Evolutionary conservation across 2,888 invertebrate species (phyloP).

Genomic region (Tethea ocularis): DNA sequence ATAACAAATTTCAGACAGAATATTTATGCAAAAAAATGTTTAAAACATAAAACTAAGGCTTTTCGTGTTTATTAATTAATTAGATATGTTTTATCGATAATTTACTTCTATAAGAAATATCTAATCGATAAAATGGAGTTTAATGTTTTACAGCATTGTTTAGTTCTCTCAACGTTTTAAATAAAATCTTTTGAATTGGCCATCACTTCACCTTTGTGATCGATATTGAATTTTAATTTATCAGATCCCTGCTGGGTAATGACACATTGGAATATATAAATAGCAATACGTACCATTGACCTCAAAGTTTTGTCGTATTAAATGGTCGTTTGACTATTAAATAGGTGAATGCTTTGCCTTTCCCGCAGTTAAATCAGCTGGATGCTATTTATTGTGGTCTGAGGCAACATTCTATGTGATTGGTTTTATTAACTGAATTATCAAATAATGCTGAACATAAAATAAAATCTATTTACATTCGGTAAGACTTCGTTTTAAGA

Average conservation of each 20-base stretch:
- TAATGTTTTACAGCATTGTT: slow-evolving; percentile 46
- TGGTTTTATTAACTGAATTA: not conserved
- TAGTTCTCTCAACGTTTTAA: slow-evolving; percentile 43
- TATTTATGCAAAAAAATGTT: too few relatives aligned
- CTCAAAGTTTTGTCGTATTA: slow-evolving; percentile 63
- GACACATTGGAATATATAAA: slow-evolving; percentile 42
- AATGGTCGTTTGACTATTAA: slow-evolving; percentile 45
- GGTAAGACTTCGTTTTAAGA: too few relatives aligned
- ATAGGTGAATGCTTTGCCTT: slow-evolving; percentile 30
- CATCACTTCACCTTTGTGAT: slow-evolving; percentile 50
- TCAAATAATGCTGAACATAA: not conserved
- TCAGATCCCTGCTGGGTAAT: slow-evolving; percentile 63
- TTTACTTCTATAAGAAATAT: too few relatives aligned
- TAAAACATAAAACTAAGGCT: too few relatives aligned
- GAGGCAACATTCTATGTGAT: slow-evolving; percentile 21
- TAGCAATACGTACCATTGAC: slow-evolving; percentile 45
- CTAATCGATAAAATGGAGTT: not conserved
- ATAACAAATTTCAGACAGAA: too few relatives aligned
- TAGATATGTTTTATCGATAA: not conserved
- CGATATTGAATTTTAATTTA: slow-evolving; percentile 59
- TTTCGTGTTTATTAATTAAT: too few relatives aligned
- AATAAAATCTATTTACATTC: too few relatives aligned
- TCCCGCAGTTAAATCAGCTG: slow-evolving; percentile 49
- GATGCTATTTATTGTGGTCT: slow-evolving; percentile 46
- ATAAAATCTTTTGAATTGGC: slow-evolving; percentile 51